phyloP scores from a whole-genome alignment of 2,113 vertebrate genomes.

The Chunga burmeisteri region DNA sequence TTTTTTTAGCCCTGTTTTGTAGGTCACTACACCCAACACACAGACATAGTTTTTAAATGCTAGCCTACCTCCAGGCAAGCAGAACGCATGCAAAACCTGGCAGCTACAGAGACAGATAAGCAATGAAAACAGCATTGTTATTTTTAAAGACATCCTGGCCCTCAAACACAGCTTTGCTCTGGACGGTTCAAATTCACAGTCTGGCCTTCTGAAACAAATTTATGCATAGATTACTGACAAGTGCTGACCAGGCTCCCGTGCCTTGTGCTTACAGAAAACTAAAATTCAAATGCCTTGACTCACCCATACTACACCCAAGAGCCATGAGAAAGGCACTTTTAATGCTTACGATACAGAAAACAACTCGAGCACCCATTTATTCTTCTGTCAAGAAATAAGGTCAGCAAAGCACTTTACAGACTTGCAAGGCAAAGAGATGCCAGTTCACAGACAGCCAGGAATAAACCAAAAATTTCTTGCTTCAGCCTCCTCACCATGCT shows the following conservation, averaged over 20 bases:
- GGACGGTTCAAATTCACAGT: background rate
- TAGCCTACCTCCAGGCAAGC: background rate
- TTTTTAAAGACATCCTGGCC: background rate
- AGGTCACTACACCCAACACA: background rate
- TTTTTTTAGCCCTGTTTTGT: constrained; percentile 28
- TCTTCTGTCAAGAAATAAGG: background rate
- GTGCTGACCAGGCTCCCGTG: background rate
- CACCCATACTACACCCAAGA: background rate
- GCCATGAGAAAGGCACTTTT: background rate
- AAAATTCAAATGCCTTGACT: background rate
- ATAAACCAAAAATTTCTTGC: background rate
- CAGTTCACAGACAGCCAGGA: background rate
- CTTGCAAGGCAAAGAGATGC: background rate
- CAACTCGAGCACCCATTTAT: background rate
- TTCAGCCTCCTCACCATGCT: background rate
- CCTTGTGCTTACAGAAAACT: background rate
- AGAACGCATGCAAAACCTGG: background rate
- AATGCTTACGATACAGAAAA: background rate
- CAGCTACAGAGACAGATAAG: background rate
- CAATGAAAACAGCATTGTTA: background rate
- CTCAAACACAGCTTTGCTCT: background rate
- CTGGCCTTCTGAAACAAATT: background rate
- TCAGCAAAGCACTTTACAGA: background rate
- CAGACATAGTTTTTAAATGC: background rate
- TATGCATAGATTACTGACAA: background rate